Conservation (phyloP, 1,140 invertebrate genomes). For the Dryas iulia region DNA sequence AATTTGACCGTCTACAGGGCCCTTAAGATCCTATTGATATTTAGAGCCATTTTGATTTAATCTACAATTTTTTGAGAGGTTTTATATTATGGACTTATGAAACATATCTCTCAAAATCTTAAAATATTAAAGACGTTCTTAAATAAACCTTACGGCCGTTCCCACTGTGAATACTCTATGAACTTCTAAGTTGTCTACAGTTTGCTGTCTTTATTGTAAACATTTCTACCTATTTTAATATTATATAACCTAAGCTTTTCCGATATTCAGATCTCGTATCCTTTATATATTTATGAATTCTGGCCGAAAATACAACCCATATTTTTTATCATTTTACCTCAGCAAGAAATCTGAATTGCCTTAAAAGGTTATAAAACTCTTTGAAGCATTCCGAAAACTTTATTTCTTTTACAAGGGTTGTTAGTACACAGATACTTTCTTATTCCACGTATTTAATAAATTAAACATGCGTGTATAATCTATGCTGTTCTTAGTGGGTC, state of each 20-base stretch:
- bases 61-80: too few species aligned
- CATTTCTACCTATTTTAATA: neutral
- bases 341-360: slow-evolving; percentile 17
- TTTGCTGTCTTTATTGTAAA: neutral
- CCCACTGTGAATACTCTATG: neutral
- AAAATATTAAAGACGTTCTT: too few species aligned
- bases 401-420: neutral
- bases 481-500: too few species aligned
- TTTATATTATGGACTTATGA: too few species aligned
- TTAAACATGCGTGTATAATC: neutral
- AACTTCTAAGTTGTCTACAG: neutral
- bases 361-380: slow-evolving; percentile 23
- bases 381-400: neutral
- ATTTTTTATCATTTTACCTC: slow-evolving; percentile 28
- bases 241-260: slow-evolving; percentile 2
- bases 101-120: too few species aligned
- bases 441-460: neutral
- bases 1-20: too few species aligned
- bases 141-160: neutral
- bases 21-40: too few species aligned
- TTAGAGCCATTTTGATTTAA: too few species aligned
- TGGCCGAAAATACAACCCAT: slow-evolving; percentile 25
- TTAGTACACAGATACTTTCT: neutral
- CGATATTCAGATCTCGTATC: slow-evolving; percentile 40
- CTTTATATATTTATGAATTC: slow-evolving; percentile 32